phyloP scores from a whole-genome alignment of 1,140 invertebrate species.

The Uloborus diversus region DNA sequence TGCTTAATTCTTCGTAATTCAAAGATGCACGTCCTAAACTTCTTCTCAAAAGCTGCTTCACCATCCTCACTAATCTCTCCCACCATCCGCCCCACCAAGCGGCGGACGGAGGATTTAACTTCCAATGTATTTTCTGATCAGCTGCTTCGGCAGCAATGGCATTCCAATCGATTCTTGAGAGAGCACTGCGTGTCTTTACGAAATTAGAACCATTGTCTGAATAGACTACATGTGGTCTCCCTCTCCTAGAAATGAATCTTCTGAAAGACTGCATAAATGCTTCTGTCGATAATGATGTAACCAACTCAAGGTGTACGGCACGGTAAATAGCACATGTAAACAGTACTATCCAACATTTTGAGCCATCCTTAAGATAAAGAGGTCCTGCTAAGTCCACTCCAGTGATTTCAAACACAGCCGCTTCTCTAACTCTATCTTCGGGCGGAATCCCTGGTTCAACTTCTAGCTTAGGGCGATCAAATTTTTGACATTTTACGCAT shows the following conservation, averaged over 20 bases:
- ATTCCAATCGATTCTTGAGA: background rate
- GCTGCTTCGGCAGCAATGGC: background rate
- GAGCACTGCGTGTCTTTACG: background rate
- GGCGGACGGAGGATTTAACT: constrained; percentile 1
- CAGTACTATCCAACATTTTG: background rate
- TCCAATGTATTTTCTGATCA: constrained; percentile 7
- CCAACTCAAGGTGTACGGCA: background rate
- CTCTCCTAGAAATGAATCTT: constrained; percentile 13
- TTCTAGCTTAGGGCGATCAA: background rate
- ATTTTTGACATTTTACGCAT: no score
- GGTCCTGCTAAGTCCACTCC: constrained; percentile 64
- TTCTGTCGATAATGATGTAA: constrained; percentile 11
- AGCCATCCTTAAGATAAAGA: constrained; percentile 58
- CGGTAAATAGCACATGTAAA: constrained; percentile 25
- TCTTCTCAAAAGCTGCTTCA: background rate
- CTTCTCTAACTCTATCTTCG: constrained; percentile 58
- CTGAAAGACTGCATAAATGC: constrained; percentile 1
- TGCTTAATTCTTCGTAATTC: constrained; percentile 20
- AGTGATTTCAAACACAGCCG: constrained; percentile 60
- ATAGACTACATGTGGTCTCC: background rate
- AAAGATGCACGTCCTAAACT: background rate
- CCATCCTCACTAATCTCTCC: constrained; percentile 16
- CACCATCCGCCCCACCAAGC: constrained; percentile 22
- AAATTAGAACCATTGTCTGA: constrained; percentile 29
- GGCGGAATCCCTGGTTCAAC: constrained; percentile 55